Evolutionary conservation across 2,113 vertebrate species (phyloP).

Genomic region (Calypte anna): DNA sequence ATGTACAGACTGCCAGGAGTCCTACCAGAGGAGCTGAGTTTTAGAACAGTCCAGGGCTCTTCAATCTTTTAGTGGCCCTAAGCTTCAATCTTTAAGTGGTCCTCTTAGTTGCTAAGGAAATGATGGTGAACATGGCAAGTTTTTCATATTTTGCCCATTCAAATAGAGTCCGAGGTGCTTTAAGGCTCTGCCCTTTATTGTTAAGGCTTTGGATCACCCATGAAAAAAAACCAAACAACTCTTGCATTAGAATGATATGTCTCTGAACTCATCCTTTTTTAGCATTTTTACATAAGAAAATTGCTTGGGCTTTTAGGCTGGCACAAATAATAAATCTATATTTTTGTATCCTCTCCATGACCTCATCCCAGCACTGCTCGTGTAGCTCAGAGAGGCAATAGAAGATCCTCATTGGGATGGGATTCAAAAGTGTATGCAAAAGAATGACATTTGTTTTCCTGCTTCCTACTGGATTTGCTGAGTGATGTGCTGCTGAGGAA

Average conservation of each 20-base stretch:
- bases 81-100: background rate
- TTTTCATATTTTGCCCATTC: background rate
- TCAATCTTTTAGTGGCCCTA: background rate
- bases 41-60: background rate
- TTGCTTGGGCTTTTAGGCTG: background rate
- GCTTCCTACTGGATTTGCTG: slow-evolving; percentile 14
- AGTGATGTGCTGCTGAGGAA: slow-evolving; percentile 26
- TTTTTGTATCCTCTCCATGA: background rate
- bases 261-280: background rate
- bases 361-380: background rate
- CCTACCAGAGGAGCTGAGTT: background rate
- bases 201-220: background rate
- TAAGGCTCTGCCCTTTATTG: background rate
- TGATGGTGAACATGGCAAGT: accelerated
- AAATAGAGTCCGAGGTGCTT: background rate
- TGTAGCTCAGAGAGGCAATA: background rate
- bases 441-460: background rate
- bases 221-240: background rate
- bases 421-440: background rate
- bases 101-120: background rate
- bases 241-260: background rate
- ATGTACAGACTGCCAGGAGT: background rate
- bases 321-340: background rate
- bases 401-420: background rate
- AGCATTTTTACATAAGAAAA: background rate